phyloP scores from a whole-genome alignment of 2,797 vertebrate genomes.

The Vespertilio murinus region DNA sequence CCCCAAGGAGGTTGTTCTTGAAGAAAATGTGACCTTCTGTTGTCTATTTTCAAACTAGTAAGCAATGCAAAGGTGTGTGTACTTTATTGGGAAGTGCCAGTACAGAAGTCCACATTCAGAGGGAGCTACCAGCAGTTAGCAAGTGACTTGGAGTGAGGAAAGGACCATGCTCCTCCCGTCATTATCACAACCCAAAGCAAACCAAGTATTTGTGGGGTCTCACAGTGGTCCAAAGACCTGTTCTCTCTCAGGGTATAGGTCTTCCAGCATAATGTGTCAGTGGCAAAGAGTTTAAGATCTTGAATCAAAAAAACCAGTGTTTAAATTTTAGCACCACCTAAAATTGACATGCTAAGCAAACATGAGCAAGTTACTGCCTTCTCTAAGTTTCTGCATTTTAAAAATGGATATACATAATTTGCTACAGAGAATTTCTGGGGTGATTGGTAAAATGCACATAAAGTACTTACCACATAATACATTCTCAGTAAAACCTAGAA shows the following conservation, averaged over 20 bases:
- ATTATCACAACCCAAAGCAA: background rate
- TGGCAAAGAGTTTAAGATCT: background rate
- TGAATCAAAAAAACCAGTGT: background rate
- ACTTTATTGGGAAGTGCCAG: background rate
- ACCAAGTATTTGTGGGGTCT: background rate
- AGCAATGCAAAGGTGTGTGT: background rate
- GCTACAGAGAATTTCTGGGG: background rate
- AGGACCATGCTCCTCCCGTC: background rate
- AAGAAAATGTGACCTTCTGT: background rate
- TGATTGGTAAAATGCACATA: background rate
- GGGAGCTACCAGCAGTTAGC: background rate
- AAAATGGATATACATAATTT: background rate
- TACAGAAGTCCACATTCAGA: background rate
- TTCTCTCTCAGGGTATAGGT: background rate
- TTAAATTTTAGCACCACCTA: background rate
- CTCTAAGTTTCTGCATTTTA: background rate
- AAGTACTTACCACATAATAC: background rate
- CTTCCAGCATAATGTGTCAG: background rate
- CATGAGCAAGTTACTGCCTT: background rate
- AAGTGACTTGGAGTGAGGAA: background rate
- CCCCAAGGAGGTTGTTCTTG: constrained; percentile 1
- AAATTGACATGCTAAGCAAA: background rate
- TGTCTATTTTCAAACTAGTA: background rate
- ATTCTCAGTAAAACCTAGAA: background rate
- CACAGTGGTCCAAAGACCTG: background rate